These are phyloP conservation scores for Craseonycteris thonglongyai DNA, from an alignment of 2,113 vertebrate species.

Conservation along the genomic window DNA sequence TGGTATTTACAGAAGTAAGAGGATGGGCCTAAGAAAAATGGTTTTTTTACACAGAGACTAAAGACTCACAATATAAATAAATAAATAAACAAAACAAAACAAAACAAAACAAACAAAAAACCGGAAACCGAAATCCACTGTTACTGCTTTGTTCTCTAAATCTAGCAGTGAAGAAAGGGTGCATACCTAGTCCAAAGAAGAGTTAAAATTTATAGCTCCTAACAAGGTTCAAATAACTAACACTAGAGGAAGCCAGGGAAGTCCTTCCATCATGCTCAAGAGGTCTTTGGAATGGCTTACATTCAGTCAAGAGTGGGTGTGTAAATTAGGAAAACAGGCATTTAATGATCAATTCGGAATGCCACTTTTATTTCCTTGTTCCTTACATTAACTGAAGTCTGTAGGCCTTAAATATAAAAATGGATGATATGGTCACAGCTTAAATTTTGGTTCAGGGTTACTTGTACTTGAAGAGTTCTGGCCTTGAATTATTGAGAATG, in stretches of 20 bases:
- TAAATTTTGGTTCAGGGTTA: not conserved
- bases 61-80: not conserved
- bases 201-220: not conserved
- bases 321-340: not conserved
- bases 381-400: not conserved
- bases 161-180: not conserved
- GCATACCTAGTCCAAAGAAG: not conserved
- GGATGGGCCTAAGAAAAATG: not conserved
- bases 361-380: not conserved
- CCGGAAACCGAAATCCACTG: not conserved
- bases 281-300: not conserved
- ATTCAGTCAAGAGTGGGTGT: not conserved
- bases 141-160: not conserved
- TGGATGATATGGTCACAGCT: not conserved
- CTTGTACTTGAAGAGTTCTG: not conserved
- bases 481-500: not conserved
- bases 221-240: not conserved
- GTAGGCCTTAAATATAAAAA: not conserved
- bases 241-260: not conserved
- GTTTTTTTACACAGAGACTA: not conserved
- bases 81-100: not conserved
- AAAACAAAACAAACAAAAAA: too few relatives aligned
- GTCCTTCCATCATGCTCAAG: not conserved
- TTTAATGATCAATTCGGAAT: not conserved
- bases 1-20: not conserved